Percentiles rank a stretch among this genome's conserved stretches.
Evolutionary conservation across 2,113 vertebrate genomes (phyloP).

Genomic region (Pygoscelis antarcticus): DNA sequence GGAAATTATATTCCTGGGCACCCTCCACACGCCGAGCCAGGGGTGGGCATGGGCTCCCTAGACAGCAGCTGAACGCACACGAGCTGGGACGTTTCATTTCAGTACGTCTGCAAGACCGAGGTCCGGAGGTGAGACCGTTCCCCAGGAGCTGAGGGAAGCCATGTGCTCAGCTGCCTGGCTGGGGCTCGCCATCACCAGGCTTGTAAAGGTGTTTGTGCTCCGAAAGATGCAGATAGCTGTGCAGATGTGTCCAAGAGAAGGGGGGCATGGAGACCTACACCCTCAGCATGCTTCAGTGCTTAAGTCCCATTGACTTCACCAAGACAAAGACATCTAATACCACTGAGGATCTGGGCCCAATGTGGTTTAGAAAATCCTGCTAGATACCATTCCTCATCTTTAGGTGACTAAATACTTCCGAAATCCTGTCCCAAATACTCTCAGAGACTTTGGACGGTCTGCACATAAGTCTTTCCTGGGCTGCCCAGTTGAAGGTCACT

Average conservation of each 20-base stretch:
- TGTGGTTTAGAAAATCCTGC: not conserved
- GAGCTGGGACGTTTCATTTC: accelerated
- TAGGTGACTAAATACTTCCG: not conserved
- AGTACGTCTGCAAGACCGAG: accelerated
- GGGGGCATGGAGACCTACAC: not conserved
- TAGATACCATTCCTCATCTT: not conserved
- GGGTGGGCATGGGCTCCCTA: not conserved
- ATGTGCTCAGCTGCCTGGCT: not conserved
- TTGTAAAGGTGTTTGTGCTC: not conserved
- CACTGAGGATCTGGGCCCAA: not conserved
- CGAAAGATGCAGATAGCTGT: not conserved
- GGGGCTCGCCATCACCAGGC: not conserved
- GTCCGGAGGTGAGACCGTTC: accelerated
- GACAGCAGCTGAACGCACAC: accelerated
- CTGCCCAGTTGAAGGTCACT: not conserved
- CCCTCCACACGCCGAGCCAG: not conserved
- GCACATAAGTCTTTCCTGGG: not conserved
- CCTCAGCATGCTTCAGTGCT: not conserved
- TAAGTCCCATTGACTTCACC: not conserved
- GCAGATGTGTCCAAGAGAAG: not conserved
- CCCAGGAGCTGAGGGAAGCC: not conserved
- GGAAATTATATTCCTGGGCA: not conserved
- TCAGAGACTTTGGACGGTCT: not conserved
- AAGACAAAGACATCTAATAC: not conserved
- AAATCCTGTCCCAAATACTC: not conserved